phyloP scores from a whole-genome alignment of 2,113 vertebrate genomes.

The Tinamus guttatus region DNA sequence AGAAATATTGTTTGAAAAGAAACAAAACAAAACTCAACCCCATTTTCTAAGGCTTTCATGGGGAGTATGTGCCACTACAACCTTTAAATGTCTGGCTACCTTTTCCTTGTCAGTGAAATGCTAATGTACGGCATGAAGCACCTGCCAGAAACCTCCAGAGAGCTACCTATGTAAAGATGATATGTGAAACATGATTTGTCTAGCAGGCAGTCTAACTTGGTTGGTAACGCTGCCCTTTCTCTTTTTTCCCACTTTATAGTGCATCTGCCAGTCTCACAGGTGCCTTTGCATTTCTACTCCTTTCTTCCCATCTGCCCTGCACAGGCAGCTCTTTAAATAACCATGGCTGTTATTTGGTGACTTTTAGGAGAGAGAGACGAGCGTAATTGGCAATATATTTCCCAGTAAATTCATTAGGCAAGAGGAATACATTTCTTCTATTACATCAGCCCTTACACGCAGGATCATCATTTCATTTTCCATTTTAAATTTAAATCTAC shows the following conservation, averaged over 20 bases:
- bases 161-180: not conserved
- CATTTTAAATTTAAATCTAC: slow-evolving; percentile 66
- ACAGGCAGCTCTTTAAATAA: not conserved
- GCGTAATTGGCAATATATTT: slow-evolving; percentile 22
- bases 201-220: not conserved
- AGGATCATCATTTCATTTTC: slow-evolving; percentile 58
- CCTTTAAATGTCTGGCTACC: not conserved
- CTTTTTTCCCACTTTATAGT: not conserved
- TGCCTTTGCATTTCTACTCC: not conserved
- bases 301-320: not conserved
- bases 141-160: not conserved
- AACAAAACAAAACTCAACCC: not conserved
- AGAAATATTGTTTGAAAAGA: not conserved
- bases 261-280: not conserved
- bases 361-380: slow-evolving; percentile 18
- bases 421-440: slow-evolving; percentile 22
- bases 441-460: not conserved
- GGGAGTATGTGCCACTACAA: not conserved
- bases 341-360: not conserved
- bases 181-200: not conserved
- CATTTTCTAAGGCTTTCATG: not conserved
- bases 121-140: not conserved
- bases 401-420: slow-evolving; percentile 58
- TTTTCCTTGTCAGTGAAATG: not conserved
- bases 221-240: not conserved